These are phyloP conservation scores for Parambassis ranga DNA, from an alignment of 2,797 vertebrate species.

Conservation along the genomic window DNA sequence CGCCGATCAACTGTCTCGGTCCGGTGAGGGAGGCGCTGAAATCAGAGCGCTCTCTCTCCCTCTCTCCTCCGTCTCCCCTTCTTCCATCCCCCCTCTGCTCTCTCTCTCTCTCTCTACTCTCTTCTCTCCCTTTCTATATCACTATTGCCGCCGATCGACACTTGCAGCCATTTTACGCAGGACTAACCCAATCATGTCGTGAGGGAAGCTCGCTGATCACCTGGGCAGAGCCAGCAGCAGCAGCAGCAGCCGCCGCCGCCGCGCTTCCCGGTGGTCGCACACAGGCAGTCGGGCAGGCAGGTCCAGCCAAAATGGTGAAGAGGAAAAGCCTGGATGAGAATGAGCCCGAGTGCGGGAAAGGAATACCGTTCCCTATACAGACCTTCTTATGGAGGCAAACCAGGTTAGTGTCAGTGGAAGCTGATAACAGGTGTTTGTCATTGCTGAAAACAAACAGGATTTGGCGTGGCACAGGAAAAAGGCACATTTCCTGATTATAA, in stretches of 20 bases:
- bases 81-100: neutral
- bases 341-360: constrained; percentile 92
- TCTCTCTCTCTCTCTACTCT: neutral
- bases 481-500: no score
- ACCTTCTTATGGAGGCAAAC: constrained; percentile 99
- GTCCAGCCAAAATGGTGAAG: constrained; percentile 89
- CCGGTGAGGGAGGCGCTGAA: constrained; percentile 69
- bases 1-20: constrained; percentile 55
- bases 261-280: constrained; percentile 39
- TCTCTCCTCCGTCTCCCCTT: neutral
- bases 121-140: neutral
- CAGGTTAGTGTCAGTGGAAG: constrained; percentile 81
- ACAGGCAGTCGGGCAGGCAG: neutral
- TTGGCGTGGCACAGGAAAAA: neutral
- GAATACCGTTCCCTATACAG: constrained; percentile 96
- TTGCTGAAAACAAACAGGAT: neutral
- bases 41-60: constrained; percentile 24
- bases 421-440: constrained; percentile 77
- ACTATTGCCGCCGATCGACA: constrained; percentile 46
- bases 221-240: constrained; percentile 59
- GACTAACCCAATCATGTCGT: constrained; percentile 64
- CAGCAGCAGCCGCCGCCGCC: constrained; percentile 14
- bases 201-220: constrained; percentile 53
- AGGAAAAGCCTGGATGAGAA: constrained; percentile 95
- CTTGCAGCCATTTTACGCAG: constrained; percentile 88